phyloP scores from a whole-genome alignment of 2,113 vertebrate genomes.

The Phaetusa simplex region DNA sequence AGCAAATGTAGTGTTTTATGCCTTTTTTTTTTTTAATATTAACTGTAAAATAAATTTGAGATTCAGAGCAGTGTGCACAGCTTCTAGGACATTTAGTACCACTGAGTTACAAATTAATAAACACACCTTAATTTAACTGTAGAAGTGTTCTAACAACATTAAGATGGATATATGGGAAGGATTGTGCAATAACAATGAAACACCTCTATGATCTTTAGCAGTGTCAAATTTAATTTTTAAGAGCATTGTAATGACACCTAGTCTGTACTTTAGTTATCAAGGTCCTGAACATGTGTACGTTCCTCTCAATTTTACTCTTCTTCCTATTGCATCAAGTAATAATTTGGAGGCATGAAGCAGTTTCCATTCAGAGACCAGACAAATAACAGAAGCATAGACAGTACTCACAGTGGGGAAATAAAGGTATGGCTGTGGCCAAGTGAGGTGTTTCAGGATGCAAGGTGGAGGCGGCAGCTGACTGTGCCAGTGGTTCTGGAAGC shows the following conservation, averaged over 20 bases:
- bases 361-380: background rate
- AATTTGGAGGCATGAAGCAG: background rate
- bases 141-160: background rate
- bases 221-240: background rate
- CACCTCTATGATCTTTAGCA: background rate
- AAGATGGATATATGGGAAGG: background rate
- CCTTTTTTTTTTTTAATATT: background rate
- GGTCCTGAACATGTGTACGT: background rate
- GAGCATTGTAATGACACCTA: background rate
- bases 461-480: background rate
- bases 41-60: background rate
- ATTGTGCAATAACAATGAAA: background rate
- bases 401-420: background rate
- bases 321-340: background rate
- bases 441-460: background rate
- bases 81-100: background rate
- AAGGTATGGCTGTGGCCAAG: background rate
- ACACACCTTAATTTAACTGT: background rate
- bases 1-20: background rate
- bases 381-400: fast-evolving
- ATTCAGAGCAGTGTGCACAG: background rate
- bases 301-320: background rate
- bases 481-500: background rate
- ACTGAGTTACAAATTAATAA: background rate
- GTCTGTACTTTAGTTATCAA: background rate